Conservation (phyloP, 1,140 invertebrate species). For the Meloidogyne exigua region DNA sequence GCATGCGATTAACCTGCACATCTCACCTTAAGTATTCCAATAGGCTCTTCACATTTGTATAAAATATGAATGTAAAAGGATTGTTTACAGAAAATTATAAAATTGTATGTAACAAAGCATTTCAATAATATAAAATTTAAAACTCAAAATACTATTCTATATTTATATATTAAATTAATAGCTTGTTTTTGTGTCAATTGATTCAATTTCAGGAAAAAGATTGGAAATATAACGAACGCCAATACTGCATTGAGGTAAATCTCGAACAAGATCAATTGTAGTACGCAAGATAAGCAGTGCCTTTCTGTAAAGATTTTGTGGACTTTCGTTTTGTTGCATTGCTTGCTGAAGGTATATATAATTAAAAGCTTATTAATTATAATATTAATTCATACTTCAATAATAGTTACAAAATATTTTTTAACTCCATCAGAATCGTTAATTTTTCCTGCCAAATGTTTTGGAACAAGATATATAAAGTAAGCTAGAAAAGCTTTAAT, state of each 20-base stretch:
- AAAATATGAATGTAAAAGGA: too few species aligned
- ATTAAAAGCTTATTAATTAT: background rate
- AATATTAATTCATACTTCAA: background rate
- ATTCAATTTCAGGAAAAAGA: constrained; percentile 6
- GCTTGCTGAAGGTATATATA: background rate
- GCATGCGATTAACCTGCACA: too few species aligned
- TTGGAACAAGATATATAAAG: constrained; percentile 12
- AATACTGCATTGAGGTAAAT: background rate
- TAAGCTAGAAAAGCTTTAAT: constrained; percentile 21
- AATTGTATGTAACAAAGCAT: too few species aligned
- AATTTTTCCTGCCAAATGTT: constrained; percentile 5
- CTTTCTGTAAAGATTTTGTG: background rate
- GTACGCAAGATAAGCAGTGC: background rate
- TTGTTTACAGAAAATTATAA: too few species aligned
- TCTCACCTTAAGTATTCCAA: too few species aligned
- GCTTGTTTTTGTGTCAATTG: background rate
- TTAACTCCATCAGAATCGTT: constrained; percentile 11
- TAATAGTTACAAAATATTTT: constrained; percentile 15
- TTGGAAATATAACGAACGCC: constrained; percentile 8
- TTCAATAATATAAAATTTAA: too few species aligned
- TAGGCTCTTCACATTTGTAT: too few species aligned
- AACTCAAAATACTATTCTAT: too few species aligned
- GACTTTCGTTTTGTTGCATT: background rate
- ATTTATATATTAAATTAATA: too few species aligned
- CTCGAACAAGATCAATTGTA: background rate